These are phyloP conservation scores for Autographa pulchrina DNA, from an alignment of 2,888 invertebrate species.

Conservation along the genomic window DNA sequence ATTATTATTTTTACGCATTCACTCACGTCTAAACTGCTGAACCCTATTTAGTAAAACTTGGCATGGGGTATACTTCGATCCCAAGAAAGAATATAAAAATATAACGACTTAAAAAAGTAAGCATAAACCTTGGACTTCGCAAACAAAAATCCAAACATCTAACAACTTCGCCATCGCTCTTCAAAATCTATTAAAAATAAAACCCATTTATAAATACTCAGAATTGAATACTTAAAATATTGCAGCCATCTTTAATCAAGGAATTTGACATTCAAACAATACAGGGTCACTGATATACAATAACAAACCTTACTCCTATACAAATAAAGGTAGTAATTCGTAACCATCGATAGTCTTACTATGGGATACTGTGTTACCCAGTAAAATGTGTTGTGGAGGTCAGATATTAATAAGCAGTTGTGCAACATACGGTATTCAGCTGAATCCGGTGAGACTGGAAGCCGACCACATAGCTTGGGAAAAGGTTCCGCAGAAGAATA, in stretches of 20 bases:
- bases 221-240: background rate
- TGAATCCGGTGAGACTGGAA: too few relatives aligned
- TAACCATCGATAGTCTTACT: background rate
- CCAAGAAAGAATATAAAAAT: background rate
- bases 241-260: slow-evolving; percentile 1
- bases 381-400: background rate
- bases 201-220: background rate
- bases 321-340: background rate
- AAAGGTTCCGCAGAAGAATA: too few relatives aligned
- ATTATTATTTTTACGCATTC: too few relatives aligned
- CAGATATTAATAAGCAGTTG: too few relatives aligned
- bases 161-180: background rate
- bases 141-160: background rate
- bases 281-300: slow-evolving; percentile 8
- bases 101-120: background rate
- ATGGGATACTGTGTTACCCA: background rate
- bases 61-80: too few relatives aligned
- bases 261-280: slow-evolving; percentile 39
- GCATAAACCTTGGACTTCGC: background rate
- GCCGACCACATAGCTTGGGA: too few relatives aligned
- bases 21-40: too few relatives aligned
- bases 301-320: background rate
- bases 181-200: background rate
- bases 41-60: too few relatives aligned
- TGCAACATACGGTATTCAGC: too few relatives aligned